These are phyloP conservation scores for Caerostris darwini DNA, from an alignment of 1,140 invertebrate genomes.

Conservation along the genomic window DNA sequence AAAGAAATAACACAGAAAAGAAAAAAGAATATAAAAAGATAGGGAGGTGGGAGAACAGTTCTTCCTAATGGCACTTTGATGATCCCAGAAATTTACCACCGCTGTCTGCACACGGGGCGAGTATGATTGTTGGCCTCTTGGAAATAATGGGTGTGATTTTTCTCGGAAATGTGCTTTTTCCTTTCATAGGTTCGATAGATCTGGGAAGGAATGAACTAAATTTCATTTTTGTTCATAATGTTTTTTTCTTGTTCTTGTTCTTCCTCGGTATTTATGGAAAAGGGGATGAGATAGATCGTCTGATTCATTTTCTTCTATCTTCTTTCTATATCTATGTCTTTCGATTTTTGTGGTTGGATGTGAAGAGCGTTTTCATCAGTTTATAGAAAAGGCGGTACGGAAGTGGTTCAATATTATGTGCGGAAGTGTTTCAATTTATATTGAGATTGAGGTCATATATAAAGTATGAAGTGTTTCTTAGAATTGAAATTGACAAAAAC, in stretches of 20 bases:
- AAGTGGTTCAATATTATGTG: background rate
- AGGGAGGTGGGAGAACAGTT: background rate
- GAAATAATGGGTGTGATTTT: conserved; percentile 42
- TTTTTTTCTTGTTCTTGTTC: background rate
- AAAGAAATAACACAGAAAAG: background rate
- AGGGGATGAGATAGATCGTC: background rate
- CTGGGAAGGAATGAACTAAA: background rate
- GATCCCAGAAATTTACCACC: conserved; percentile 37
- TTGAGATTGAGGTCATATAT: background rate
- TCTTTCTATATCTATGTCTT: background rate
- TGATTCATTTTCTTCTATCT: background rate
- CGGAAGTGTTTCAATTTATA: background rate
- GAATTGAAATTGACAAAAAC: too few relatives aligned
- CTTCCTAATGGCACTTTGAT: conserved; percentile 10
- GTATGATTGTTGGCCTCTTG: conserved; percentile 11
- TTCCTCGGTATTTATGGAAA: background rate
- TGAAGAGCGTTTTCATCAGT: background rate
- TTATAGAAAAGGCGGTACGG: background rate
- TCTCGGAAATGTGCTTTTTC: background rate
- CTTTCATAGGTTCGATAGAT: background rate
- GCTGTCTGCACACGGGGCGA: background rate
- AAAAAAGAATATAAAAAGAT: too few relatives aligned
- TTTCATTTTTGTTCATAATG: background rate
- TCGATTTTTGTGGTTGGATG: background rate
- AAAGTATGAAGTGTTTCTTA: too few relatives aligned